Evolutionary conservation across 2,888 invertebrate genomes (phyloP), one percentile per base, ranked within the genome.

Genomic region (Xestia ashworthii): DNA sequence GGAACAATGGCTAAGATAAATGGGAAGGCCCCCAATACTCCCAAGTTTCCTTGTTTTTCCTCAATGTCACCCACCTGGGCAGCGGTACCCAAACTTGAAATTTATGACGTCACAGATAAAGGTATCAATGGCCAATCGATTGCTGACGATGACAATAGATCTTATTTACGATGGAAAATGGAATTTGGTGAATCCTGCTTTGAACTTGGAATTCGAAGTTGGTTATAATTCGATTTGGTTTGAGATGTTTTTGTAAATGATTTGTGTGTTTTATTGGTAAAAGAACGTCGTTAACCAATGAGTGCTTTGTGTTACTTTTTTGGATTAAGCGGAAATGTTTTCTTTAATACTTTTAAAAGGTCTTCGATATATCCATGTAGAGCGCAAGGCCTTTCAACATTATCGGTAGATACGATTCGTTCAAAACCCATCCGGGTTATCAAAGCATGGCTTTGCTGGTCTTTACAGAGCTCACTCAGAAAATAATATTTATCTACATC

Each of bases 1-100:
- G 83, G 89, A 90, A 93, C 93, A 93, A 92, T 90, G 78, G 91
- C 86, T 71, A 88, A 91, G 92, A 94, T 93, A 93, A 93, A 94
- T 93, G 90, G 90, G 86, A 86, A 87, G 87, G 84, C 84, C 82
- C 72, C 83, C 79, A 82, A 89, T 74, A 81, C 86, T 81, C 70
- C 74, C 53, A 16, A 44, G 76, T 76, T 86, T 85, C 71, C 80
- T 83, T 85, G 83, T 90, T 92, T 92, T 92, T 91, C 89, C 87
- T 84, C 90, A 89, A 89, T 90, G 87, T 82, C 87, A 80, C 83
- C 91, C 92, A 92, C 90, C 92, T 92, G 92, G 84, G 84, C 82
- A 80, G 76, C 83, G 83, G 77, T 74, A 80, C 72, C 68, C 78
- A 78, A 84, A 81, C 75, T 83, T 84, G 72, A 76, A 88, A 89